Base-by-base conservation (phyloP, 1,140 invertebrate genomes). In the Homalodisca vitripennis region DNA sequence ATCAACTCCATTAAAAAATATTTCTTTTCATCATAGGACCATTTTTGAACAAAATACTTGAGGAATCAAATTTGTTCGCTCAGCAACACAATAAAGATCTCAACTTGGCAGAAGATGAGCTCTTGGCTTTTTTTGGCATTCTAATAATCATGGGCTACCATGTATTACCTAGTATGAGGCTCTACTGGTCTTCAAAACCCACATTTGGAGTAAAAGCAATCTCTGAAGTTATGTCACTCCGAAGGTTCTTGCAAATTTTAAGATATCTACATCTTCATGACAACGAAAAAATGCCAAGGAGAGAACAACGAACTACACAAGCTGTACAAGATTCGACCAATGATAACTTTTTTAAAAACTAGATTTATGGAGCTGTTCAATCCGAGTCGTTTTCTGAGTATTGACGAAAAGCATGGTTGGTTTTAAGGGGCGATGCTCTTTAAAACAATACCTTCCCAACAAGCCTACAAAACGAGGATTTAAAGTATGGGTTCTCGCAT, bases 371-470 rank as follows among this genome's bases (percentile, higher is more conserved):
- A 67, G 32, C 26, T 17, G 22, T 64, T 41, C 26, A 63, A 48
- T 29, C 48, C 60, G 46, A 51, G 27, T 63, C 14, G 47, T 27
- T 30, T 48, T 41, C 27, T 63, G n/a, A 29, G 66, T 30, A 64
- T 76, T 30, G 76, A 78, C 73, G 74, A 77, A 74, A n/a, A 72
- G 55, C 47, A 75, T 78, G 72, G 63, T 78, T 14, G 22, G n/a
- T 57, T 76, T 75, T 73, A 77, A 78, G 71, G 76, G 76, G 1
- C 46, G 74, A 34, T 60, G 68, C 12, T 27, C 29, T 3, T 55
- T 78, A 1, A 71, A 70, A 63, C 76, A 77, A 41, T 41, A 41
- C 34, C 17, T 10, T 10, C 73, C 77, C 20, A 67, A 55, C 26
- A 79, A 79, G 71, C 74, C 74, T 3, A 75, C 60, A 2, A 78